Conservation (phyloP, 1,140 invertebrate genomes). For the Grapholita molesta region DNA sequence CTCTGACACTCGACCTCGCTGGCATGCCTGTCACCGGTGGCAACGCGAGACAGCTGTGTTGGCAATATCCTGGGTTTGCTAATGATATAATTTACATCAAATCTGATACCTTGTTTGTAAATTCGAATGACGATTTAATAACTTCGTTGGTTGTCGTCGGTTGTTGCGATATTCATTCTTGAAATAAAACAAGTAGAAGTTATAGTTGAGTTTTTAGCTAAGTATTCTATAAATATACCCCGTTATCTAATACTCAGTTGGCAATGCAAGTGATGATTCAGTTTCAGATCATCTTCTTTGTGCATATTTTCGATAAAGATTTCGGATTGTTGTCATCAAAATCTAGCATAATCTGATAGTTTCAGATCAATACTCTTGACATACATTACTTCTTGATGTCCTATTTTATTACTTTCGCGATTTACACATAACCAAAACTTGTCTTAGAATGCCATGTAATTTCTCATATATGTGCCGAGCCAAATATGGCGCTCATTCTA, state of each 20-base stretch:
- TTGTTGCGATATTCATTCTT: too few species aligned
- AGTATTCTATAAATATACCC: too few species aligned
- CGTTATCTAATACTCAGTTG: too few species aligned
- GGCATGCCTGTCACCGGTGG: background rate
- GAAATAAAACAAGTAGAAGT: too few species aligned
- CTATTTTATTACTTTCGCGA: background rate
- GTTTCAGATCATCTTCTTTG: too few species aligned
- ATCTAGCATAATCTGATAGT: too few species aligned
- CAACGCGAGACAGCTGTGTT: slow-evolving; percentile 4
- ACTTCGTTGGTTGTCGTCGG: background rate
- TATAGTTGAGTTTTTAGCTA: too few species aligned
- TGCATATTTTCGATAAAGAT: too few species aligned
- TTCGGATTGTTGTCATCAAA: too few species aligned
- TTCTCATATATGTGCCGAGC: background rate
- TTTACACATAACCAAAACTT: background rate
- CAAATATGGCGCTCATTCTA: background rate
- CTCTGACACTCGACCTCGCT: slow-evolving; percentile 1
- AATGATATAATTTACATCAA: slow-evolving; percentile 5
- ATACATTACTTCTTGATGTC: background rate
- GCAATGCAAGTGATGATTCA: too few species aligned
- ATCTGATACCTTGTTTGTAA: slow-evolving; percentile 8
- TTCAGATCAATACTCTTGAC: background rate
- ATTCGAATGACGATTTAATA: background rate
- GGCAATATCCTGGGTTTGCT: slow-evolving; percentile 1
- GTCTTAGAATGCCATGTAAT: background rate